Base-by-base conservation (phyloP, 1,140 invertebrate genomes). In the Antheraea mylitta region DNA sequence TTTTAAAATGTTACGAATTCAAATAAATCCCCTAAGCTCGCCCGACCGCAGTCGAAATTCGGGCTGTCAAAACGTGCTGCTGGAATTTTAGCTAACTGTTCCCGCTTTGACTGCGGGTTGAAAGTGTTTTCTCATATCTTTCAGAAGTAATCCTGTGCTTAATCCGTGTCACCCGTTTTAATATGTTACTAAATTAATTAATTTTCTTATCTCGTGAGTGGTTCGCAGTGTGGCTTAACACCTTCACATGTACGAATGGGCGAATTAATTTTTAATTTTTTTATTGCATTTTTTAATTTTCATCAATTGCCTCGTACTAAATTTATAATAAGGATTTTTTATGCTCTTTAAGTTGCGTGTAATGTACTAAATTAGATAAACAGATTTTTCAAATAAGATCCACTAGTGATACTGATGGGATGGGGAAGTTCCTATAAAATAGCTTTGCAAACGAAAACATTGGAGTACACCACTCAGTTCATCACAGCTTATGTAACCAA, bases 1-100 rank as follows among this genome's bases (percentile, higher is more conserved):
- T 65, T 42, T 67, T 67, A 42, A 67, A 67, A 71, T 61, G 37
- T 48, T 71, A 36, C n/a, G 66, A 66, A 70, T 70, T 71, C 66
- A 67, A 71, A 71, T 71, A 71, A 68, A 71, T 71, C 70, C 70
- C 64, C 66, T 64, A 67, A 71, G 70, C 70, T 37, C 58, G 61
- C 9, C 36, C 62, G n/a, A 37, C 62, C 62, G 62, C 62, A 30
- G 59, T 60, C 37, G 30, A 63, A 63, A 63, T 37, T 30, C 37
- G 61, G 61, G 22, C 61, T 63, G 61, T 63, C 61, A 63, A 37
- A 37, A n/a, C 61, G 61, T 63, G 30, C 37, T 37, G 22, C 13
- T 63, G 61, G 61, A 30, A 37, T 36, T 30, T 53, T 53, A 53
- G 13, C 45, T 53, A 53, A 53, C 45, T 13, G 45, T 53, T 16